These are phyloP conservation scores for Atherinomorus stipes DNA, from an alignment of 2,113 vertebrate species.

Conservation along the genomic window DNA sequence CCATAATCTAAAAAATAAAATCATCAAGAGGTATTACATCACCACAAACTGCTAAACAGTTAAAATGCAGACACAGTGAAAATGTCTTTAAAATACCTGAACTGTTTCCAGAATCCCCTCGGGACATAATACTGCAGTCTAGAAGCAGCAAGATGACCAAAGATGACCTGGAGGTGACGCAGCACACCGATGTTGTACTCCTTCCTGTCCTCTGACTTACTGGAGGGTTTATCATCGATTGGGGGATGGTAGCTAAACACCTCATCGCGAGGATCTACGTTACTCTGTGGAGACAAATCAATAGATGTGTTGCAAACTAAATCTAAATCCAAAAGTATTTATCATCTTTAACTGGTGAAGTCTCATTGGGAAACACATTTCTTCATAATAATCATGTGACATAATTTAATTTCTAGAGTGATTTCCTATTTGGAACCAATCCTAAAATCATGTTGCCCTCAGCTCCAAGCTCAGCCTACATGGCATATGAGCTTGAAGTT, in stretches of 20 bases:
- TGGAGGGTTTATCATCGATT: conserved; percentile 96
- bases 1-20: conserved; percentile 88
- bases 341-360: not conserved
- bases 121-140: conserved; percentile 98
- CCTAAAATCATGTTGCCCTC: conserved; percentile 39
- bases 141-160: conserved; percentile 97
- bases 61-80: not conserved
- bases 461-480: conserved; percentile 62
- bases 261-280: conserved; percentile 97
- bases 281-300: conserved; percentile 86
- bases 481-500: conserved; percentile 43
- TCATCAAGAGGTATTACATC: not conserved
- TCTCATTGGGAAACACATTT: not conserved
- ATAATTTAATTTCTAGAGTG: not conserved
- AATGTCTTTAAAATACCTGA: conserved; percentile 83
- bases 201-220: conserved; percentile 97
- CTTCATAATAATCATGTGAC: not conserved
- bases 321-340: not conserved
- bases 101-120: conserved; percentile 99
- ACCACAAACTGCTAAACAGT: not conserved
- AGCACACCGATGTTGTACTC: conserved; percentile 99
- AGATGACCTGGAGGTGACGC: conserved; percentile 98
- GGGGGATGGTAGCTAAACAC: conserved; percentile 98
- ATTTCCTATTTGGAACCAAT: not conserved
- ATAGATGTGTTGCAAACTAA: not conserved